phyloP scores from a whole-genome alignment of 2,113 vertebrate species.

The Stegastes partitus region DNA sequence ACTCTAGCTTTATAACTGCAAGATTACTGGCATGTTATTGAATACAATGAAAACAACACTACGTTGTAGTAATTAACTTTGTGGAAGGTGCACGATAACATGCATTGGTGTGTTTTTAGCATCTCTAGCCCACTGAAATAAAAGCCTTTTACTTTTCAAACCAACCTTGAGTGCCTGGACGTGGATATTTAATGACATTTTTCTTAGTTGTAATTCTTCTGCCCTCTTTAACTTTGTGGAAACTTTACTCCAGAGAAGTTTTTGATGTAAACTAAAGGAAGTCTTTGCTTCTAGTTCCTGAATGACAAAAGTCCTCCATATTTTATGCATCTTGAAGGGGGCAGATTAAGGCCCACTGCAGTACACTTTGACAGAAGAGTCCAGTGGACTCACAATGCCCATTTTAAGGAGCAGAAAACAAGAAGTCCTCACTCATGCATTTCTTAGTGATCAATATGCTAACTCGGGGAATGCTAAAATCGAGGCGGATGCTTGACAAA shows the following conservation, averaged over 20 bases:
- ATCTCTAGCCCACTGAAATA: too few species aligned
- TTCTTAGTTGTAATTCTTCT: too few species aligned
- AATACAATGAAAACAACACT: neutral
- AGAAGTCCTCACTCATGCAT: slow-evolving; percentile 80
- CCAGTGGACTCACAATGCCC: slow-evolving; percentile 72
- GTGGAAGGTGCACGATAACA: neutral
- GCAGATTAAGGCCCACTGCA: slow-evolving; percentile 71
- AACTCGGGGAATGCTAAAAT: slow-evolving; percentile 87
- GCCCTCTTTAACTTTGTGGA: neutral
- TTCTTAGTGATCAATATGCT: slow-evolving; percentile 88
- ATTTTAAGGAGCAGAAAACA: slow-evolving; percentile 77
- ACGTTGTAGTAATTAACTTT: neutral
- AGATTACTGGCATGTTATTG: neutral
- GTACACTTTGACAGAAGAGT: slow-evolving; percentile 78
- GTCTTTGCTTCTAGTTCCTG: slow-evolving; percentile 31
- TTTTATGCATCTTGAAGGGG: slow-evolving; percentile 53
- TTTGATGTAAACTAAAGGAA: slow-evolving; percentile 27
- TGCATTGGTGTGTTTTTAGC: too few species aligned
- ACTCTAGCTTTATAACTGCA: too few species aligned
- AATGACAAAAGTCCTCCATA: slow-evolving; percentile 55
- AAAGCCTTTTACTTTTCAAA: too few species aligned
- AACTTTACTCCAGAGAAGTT: slow-evolving; percentile 25
- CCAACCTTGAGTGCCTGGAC: too few species aligned
- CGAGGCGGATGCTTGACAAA: slow-evolving; percentile 83
- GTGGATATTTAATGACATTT: too few species aligned